A percentile compares a stretch with the other conserved stretches of the same genome.
These are phyloP conservation scores for Melanocharis versteri DNA, from an alignment of 2,113 vertebrate species.

Conservation along the genomic window DNA sequence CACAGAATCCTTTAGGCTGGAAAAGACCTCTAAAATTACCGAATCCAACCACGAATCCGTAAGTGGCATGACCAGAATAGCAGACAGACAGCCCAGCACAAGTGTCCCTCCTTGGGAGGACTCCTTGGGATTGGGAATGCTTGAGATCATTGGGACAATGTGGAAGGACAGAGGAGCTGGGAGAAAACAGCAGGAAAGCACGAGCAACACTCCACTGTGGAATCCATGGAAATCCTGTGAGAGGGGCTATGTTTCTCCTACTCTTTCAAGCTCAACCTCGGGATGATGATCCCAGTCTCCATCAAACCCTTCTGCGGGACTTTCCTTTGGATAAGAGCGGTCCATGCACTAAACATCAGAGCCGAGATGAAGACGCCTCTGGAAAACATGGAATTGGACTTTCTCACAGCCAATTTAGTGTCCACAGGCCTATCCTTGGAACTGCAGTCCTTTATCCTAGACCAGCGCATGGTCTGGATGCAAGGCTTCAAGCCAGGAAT, in stretches of 20 bases:
- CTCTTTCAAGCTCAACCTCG: not conserved
- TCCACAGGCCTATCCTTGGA: not conserved
- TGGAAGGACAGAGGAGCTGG: not conserved
- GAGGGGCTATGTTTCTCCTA: fast-evolving
- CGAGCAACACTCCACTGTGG: fast-evolving
- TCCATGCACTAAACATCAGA: not conserved
- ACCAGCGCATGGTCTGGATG: not conserved
- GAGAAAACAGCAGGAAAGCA: not conserved
- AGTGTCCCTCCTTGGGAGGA: not conserved
- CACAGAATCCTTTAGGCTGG: not conserved
- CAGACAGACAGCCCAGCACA: not conserved
- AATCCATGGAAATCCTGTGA: not conserved
- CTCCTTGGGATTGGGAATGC: not conserved
- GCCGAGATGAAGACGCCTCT: not conserved
- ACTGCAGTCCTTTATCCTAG: not conserved
- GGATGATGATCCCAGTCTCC: not conserved
- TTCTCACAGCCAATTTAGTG: not conserved
- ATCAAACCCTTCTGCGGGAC: not conserved
- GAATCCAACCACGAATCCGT: not conserved
- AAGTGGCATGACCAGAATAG: not conserved
- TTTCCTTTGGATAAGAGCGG: not conserved
- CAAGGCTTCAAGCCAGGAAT: fast-evolving
- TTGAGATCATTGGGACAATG: not conserved
- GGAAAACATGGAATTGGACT: not conserved
- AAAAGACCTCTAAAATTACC: not conserved